Conservation (phyloP, 2,888 invertebrate species). For the Chrysopilus asiliformis region DNA sequence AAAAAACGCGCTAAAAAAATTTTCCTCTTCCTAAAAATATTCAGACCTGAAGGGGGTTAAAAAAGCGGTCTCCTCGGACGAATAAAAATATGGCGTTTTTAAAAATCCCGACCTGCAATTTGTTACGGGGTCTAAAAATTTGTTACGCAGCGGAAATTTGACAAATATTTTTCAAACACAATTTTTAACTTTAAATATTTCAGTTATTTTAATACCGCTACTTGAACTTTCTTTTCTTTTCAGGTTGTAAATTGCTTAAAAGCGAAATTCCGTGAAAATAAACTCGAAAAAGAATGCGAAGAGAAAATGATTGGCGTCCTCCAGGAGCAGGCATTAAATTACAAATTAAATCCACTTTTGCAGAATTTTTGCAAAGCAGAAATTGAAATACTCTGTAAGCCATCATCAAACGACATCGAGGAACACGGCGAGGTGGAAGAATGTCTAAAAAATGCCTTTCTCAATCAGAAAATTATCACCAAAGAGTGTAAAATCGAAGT, state of each 20-base stretch:
- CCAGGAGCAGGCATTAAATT: slow-evolving; percentile 80
- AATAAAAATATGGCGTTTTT: too few relatives aligned
- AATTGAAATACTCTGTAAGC: slow-evolving; percentile 49
- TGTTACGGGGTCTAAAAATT: too few relatives aligned
- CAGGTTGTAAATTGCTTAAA: slow-evolving; percentile 65
- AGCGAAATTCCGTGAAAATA: slow-evolving; percentile 59
- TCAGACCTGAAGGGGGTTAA: too few relatives aligned
- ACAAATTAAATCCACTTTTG: slow-evolving; percentile 77
- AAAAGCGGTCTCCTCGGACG: too few relatives aligned
- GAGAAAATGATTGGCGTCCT: slow-evolving; percentile 69
- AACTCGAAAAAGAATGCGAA: slow-evolving; percentile 62
- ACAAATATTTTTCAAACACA: too few relatives aligned
- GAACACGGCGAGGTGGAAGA: slow-evolving; percentile 56
- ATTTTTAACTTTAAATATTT: too few relatives aligned
- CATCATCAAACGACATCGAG: slow-evolving; percentile 25
- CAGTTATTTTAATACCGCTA: too few relatives aligned
- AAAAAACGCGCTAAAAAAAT: too few relatives aligned
- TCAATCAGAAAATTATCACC: slow-evolving; percentile 57
- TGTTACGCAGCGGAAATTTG: too few relatives aligned
- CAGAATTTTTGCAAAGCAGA: slow-evolving; percentile 66
- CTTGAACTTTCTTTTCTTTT: too few relatives aligned
- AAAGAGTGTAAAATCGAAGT: slow-evolving; percentile 72
- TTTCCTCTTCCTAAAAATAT: too few relatives aligned
- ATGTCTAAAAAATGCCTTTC: slow-evolving; percentile 75
- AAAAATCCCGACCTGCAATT: too few relatives aligned